Base-by-base conservation (phyloP, 1,140 invertebrate genomes). In the Ceratina australensis region DNA sequence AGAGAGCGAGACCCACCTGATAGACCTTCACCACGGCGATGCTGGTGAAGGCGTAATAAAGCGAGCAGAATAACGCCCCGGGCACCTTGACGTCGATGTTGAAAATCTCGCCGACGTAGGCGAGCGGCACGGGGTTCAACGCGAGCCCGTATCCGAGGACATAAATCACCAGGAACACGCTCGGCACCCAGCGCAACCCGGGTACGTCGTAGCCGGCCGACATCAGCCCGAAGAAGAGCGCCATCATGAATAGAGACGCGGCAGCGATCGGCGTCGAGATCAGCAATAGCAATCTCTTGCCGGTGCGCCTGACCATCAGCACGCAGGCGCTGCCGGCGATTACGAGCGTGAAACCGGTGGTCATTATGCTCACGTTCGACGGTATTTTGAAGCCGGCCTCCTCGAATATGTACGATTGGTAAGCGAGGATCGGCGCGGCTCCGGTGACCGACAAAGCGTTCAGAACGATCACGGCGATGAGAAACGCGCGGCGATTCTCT, bases 401-500 rank as follows among this genome's bases (percentile, higher is more conserved):
- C 52, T 94, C 80, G 89, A 96, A 97, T 89, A 96, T 97, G 22
- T 94, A 92, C 4, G 95, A 94, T 0, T 97, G 96, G 89, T 97
- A 98, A 89, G 97, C 97, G 78, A 97, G 95, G 63, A 98, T 95
- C 3, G 96, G 96, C 87, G 97, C 95, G 57, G 96, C 95, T 26
- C 96, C 96, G 67, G 95, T 95, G 79, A 97, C 93, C 83, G 96
- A 96, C 89, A 98, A 96, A 85, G 97, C 95, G 88, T 95, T 94
- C 93, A 97, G 94, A 54, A 98, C 92, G 3, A 95, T 94, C 10
- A 97, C 90, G 13, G 95, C 94, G 71, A 98, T 95, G 3, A 95
- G 90, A 49, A 97, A 93, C 0, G 96, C 96, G 86, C 94, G 95
- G 66, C 93, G 92, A 16, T 95, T 94, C 3, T 93, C 94, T 18